Base-by-base conservation (phyloP, 2,797 vertebrate species). In the Bradypodion ventrale region DNA sequence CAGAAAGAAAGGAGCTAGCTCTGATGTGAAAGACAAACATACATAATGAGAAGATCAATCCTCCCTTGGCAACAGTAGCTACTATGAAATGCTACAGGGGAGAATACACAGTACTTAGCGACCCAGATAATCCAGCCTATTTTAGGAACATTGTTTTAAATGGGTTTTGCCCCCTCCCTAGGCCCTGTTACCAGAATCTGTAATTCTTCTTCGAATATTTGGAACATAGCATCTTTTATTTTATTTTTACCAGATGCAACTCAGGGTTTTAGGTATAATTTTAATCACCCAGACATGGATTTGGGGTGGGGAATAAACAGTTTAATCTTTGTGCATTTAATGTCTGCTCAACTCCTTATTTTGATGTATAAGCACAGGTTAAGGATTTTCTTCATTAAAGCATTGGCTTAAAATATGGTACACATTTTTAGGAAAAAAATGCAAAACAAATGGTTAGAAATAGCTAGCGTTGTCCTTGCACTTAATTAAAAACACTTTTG, bases 11-110 rank as follows among this genome's bases (percentile, higher is more conserved):
- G 94, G 89, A 90, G 81, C 88, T 89, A 92, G 91, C 93, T 95
- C 87, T 93, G 91, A 96, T 95, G 95, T 96, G 95, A 96, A 95
- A 95, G 95, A 92, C 96, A 96, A 96, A 95, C 94, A 96, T 94
- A 94, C 93, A 95, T 95, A 96, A 96, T 95, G 94, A 95, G 95
- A 93, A 93, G 92, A 94, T 95, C 93, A 93, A 93, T 92, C 91
- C 90, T 96, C 90, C 94, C 95, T 91, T 95, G 95, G 96, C 96
- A 97, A 96, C 96, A 95, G 96, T 94, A 93, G 92, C 93, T 78
- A 91, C 85, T 94, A 94, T 94, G 92, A 94, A 95, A 95, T 90
- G 92, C 94, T 96, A 94, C 94, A 95, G 95, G 93, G 93, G 90
- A 94, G 21, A 93, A 92, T 87, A 94, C 94, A 95, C 90, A 94